Percentiles rank a stretch among this genome's conserved stretches.
Conservation (phyloP, 2,888 invertebrate species). For the Napeogenes sylphis region DNA sequence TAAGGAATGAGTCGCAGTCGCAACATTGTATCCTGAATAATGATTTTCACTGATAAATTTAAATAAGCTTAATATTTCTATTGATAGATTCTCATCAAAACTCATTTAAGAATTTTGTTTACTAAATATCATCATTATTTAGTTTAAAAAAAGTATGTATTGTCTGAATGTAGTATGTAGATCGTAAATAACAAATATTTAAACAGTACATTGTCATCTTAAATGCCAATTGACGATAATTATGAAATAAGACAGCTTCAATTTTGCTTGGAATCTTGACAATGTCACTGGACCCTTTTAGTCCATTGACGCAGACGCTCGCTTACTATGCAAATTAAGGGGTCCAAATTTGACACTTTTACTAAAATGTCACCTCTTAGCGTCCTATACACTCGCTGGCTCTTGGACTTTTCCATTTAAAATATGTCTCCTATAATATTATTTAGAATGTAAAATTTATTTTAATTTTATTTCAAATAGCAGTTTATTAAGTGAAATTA, state of each 20-base stretch:
- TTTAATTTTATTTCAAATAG: slow-evolving; percentile 1
- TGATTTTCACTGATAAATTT: no score
- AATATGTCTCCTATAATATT: slow-evolving; percentile 15
- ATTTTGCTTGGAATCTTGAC: slow-evolving; percentile 18
- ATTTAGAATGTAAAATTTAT: slow-evolving; percentile 14
- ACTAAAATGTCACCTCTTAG: slow-evolving; percentile 32
- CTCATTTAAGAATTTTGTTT: no score
- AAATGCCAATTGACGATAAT: slow-evolving; percentile 12
- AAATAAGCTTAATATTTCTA: no score
- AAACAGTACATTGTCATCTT: not conserved
- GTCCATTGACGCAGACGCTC: slow-evolving; percentile 53
- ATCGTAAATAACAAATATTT: not conserved
- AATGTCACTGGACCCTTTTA: slow-evolving; percentile 41
- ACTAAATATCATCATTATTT: no score
- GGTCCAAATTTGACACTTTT: slow-evolving; percentile 56
- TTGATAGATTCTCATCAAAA: no score
- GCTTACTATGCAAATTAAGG: slow-evolving; percentile 72
- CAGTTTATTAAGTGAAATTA: not conserved
- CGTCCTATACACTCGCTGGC: slow-evolving; percentile 26
- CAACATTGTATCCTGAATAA: no score
- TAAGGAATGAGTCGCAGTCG: no score
- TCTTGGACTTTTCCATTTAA: slow-evolving; percentile 23
- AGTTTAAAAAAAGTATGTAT: no score
- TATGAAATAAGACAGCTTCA: slow-evolving; percentile 22
- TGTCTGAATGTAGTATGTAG: no score